Percentiles rank a stretch among this genome's conserved stretches.
Conservation (phyloP, 2,797 vertebrate genomes). For the Rhinichthys osculus region DNA sequence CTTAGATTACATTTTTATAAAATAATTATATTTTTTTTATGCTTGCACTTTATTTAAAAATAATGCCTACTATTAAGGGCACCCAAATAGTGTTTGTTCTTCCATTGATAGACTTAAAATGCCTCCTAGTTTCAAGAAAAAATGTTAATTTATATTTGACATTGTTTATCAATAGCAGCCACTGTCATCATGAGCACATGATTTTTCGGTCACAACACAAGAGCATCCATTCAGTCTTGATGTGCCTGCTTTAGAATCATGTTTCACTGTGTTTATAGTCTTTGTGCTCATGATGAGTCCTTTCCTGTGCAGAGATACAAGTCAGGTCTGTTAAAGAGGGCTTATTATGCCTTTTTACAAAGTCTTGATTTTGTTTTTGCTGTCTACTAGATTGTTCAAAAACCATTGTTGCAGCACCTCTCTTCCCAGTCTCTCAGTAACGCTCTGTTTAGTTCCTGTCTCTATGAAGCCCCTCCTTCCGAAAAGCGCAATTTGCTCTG, state of each 20-base stretch:
- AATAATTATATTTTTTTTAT: not conserved
- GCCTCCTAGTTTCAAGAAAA: slow-evolving; percentile 3
- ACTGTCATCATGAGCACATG: slow-evolving; percentile 15
- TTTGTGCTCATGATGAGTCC: slow-evolving; percentile 6
- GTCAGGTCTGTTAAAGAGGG: not conserved
- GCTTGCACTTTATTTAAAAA: not conserved
- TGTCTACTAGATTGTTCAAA: not conserved
- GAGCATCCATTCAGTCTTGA: slow-evolving; percentile 7
- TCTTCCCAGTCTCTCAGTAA: not conserved
- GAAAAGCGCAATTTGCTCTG: too few species aligned
- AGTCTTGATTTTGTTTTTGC: not conserved
- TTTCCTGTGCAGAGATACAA: not conserved
- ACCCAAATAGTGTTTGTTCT: not conserved
- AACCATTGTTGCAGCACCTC: not conserved
- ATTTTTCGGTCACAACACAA: not conserved
- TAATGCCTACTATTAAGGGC: not conserved
- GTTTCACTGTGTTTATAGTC: slow-evolving; percentile 21
- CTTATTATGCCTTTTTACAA: not conserved
- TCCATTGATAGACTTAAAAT: not conserved
- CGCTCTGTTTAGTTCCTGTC: too few species aligned
- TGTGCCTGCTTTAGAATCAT: not conserved
- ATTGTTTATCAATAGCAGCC: slow-evolving; percentile 15
- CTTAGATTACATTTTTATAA: not conserved
- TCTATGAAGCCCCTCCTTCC: too few species aligned
- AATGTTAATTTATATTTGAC: not conserved